Base-by-base conservation (phyloP, 2,888 invertebrate genomes). In the Apotomis capreana region DNA sequence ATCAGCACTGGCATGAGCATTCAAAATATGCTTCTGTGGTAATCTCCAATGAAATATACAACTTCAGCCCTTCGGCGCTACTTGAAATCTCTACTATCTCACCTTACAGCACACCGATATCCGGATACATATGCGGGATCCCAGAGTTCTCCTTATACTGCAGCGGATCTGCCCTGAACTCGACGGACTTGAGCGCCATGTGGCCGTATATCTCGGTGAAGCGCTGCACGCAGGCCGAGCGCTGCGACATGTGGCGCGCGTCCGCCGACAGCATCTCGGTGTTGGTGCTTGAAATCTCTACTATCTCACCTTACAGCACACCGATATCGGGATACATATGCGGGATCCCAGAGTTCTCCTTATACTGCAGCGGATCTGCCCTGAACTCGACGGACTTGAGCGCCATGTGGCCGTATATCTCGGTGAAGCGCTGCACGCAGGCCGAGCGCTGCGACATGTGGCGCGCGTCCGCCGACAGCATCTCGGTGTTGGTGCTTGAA, bases 131-230 rank as follows among this genome's bases (percentile, higher is more conserved):
- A 83, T 97, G 98, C 13, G 99, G 94, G 82, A 97, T 96, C 71
- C 96, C 97, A 0, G 98, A 96, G 83, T 95, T 94, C 84, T 98
- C 98, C 83, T 96, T 95, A 87, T 97, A 99, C 67, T 99, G 95
- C 3, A 99, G 97, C 0, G 99, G 99, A 92, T 99, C 99, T 0
- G 98, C 99, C 60, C 99, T 93, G 89, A 98, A 99, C 90, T 99
- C 98, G 0, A 98, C 97, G 0, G 97, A 95, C 79, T 95, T 95
- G 9, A 99, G 90, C 0, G 99, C 98, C 97, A 98, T 98, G 55
- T 95, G 94, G 0, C 97, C 97, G 87, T 97, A 99, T 26, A 96
- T 95, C 65, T 95, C 92, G 0, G 97, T 94, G 87, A 97, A 96
- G 0, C 92, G 87, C 84, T 97, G 97, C 55, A 99, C 97, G 85